Evolutionary conservation across 2,113 vertebrate genomes (phyloP).

Genomic region (Coturnix japonica): DNA sequence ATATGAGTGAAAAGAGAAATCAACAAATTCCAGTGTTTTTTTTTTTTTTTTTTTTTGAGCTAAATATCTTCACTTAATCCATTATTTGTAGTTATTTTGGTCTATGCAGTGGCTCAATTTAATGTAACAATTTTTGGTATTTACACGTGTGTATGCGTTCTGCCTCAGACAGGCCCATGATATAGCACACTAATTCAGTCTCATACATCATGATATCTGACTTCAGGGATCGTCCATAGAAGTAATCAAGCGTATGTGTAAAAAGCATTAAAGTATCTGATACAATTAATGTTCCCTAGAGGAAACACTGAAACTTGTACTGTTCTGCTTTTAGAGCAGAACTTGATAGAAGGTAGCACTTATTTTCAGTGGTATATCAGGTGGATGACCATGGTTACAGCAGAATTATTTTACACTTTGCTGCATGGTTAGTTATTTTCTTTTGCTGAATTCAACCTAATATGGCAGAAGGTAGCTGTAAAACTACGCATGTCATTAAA

Average conservation of each 20-base stretch:
- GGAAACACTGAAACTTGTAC: neutral
- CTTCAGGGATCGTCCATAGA: neutral
- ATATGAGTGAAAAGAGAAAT: neutral
- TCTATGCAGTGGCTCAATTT: neutral
- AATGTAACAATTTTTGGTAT: neutral
- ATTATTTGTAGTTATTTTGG: neutral
- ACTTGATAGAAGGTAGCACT: neutral
- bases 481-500: neutral
- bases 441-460: neutral
- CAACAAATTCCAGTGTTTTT: neutral
- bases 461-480: neutral
- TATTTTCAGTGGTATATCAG: neutral
- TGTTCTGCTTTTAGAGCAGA: neutral
- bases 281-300: neutral
- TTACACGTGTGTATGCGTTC: neutral
- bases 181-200: neutral
- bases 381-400: neutral
- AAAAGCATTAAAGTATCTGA: neutral
- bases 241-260: neutral
- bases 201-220: neutral
- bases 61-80: neutral
- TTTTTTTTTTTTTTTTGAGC: neutral
- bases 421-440: neutral
- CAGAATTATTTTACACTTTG: neutral
- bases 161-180: neutral